Evolutionary conservation across 2,888 invertebrate species (phyloP).

Genomic region (Papilio gigon): DNA sequence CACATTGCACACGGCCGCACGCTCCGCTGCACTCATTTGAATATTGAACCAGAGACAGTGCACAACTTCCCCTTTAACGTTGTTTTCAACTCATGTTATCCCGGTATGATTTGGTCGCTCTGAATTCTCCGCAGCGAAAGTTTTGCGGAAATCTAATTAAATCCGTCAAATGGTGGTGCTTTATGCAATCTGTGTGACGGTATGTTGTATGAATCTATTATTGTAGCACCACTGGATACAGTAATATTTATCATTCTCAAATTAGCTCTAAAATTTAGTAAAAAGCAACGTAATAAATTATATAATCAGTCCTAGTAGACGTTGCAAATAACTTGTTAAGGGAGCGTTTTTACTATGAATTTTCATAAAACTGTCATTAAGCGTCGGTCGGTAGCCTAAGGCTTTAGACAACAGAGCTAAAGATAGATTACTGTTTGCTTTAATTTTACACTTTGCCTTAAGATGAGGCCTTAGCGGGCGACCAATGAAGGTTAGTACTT

Average conservation of each 20-base stretch:
- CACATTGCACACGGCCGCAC: constrained; percentile 60
- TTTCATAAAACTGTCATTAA: background rate
- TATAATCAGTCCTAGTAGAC: background rate
- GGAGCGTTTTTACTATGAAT: background rate
- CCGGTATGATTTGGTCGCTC: constrained; percentile 60
- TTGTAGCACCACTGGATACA: background rate
- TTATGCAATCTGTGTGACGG: constrained; percentile 4
- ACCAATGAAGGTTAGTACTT: constrained; percentile 12
- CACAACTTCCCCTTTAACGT: constrained; percentile 58
- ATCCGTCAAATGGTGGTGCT: background rate
- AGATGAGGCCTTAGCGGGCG: constrained; percentile 9
- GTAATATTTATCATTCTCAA: background rate
- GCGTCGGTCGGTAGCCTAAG: background rate
- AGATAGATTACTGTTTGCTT: constrained; percentile 20
- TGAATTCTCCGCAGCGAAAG: constrained; percentile 52
- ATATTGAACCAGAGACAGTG: constrained; percentile 64
- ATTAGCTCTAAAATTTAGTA: background rate
- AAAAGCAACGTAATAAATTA: background rate
- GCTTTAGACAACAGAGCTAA: background rate
- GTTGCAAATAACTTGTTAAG: background rate
- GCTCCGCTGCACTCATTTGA: constrained; percentile 67
- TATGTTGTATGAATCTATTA: background rate
- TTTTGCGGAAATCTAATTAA: constrained; percentile 45
- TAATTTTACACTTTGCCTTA: constrained; percentile 16
- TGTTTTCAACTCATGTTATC: constrained; percentile 71